A percentile compares a stretch with the other conserved stretches of the same genome.
Evolutionary conservation across 2,888 invertebrate genomes (phyloP).

Genomic region (Oasisia sp.): DNA sequence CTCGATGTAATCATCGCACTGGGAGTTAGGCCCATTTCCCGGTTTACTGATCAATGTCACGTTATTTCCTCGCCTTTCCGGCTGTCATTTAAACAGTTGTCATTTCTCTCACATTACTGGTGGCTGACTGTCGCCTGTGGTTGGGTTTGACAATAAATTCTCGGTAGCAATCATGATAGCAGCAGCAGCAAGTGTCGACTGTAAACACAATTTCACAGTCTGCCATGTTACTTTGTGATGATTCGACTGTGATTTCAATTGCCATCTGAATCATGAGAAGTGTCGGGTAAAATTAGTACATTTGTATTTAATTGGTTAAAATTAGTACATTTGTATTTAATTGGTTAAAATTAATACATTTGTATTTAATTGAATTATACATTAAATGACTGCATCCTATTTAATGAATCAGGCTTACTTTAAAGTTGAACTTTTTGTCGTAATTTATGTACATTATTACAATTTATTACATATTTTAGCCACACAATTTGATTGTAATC

Average conservation of each 20-base stretch:
- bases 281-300: not conserved
- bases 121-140: not conserved
- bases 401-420: too few species aligned
- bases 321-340: not conserved
- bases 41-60: constrained; percentile 2
- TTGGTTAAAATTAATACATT: not conserved
- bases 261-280: not conserved
- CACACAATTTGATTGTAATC: not conserved
- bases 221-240: not conserved
- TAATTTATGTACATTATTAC: not conserved
- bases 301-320: not conserved
- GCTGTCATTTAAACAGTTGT: not conserved
- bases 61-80: not conserved
- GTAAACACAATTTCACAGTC: not conserved
- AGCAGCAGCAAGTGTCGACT: not conserved
- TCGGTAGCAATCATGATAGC: not conserved
- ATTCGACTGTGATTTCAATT: not conserved
- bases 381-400: too few species aligned
- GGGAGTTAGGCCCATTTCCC: constrained; percentile 8
- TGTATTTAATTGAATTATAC: not conserved
- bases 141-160: not conserved
- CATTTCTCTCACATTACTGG: not conserved
- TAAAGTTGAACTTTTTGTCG: not conserved
- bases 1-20: not conserved
- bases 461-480: not conserved